These are phyloP conservation scores for Drosophila setosimentum DNA, from an alignment of 2,888 invertebrate genomes.

Conservation along the genomic window DNA sequence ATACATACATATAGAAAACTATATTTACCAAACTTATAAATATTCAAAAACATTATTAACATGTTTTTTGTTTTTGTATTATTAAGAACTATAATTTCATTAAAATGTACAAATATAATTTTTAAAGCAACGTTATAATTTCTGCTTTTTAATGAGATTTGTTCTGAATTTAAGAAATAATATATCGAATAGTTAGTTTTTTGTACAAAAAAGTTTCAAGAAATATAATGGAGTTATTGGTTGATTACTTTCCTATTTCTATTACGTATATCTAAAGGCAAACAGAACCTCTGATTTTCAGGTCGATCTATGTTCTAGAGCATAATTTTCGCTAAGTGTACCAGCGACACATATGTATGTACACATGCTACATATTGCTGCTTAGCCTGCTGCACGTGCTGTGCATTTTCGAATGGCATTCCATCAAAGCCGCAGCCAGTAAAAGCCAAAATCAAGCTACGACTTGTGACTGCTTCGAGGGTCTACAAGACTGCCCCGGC, in stretches of 20 bases:
- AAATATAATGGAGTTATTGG: neutral
- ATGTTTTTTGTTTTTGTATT: neutral
- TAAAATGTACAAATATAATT: too few species aligned
- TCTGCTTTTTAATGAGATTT: neutral
- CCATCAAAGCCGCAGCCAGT: constrained; percentile 53
- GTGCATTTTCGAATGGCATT: constrained; percentile 67
- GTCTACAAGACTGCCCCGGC: constrained; percentile 9
- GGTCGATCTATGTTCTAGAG: neutral
- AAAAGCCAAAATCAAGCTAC: constrained; percentile 35
- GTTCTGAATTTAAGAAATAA: neutral
- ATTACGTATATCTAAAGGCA: neutral
- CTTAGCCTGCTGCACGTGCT: constrained; percentile 67
- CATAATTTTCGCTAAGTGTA: neutral
- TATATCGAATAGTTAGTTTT: neutral
- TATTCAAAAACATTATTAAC: neutral
- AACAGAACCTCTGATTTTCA: neutral
- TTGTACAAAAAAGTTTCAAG: neutral
- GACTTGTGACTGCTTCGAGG: constrained; percentile 8
- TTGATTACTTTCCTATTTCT: neutral
- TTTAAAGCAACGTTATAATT: too few species aligned
- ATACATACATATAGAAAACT: neutral
- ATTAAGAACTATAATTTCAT: neutral
- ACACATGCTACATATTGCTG: constrained; percentile 1
- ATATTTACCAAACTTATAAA: neutral
- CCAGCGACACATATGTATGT: too few species aligned